Conservation (phyloP, 2,113 vertebrate species). For the Callipepla californica region DNA sequence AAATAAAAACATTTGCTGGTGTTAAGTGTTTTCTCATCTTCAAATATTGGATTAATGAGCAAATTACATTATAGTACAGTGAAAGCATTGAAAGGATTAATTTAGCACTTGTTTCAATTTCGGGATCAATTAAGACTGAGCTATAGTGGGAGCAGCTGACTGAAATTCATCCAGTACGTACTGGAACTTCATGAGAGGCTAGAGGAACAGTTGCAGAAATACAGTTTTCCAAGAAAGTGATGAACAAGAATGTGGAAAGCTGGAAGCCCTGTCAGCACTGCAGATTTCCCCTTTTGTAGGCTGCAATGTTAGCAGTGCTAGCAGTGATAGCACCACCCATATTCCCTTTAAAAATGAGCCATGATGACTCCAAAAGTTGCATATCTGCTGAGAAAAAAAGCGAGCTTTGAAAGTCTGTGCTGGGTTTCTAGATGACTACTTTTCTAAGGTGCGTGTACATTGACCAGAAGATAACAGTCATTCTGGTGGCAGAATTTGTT, state of each 20-base stretch:
- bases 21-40: background rate
- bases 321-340: background rate
- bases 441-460: background rate
- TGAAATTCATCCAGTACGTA: background rate
- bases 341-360: background rate
- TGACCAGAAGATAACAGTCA: background rate
- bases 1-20: background rate
- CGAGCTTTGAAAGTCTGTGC: background rate
- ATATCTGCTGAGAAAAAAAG: background rate
- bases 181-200: background rate
- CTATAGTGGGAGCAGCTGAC: background rate
- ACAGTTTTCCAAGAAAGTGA: background rate
- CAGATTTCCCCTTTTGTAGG: background rate
- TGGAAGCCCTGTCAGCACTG: background rate
- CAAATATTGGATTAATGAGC: conserved; percentile 13
- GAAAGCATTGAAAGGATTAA: background rate
- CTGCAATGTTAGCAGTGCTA: background rate
- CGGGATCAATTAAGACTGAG: background rate
- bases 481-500: background rate
- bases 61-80: background rate
- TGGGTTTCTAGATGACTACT: background rate
- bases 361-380: background rate
- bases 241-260: background rate
- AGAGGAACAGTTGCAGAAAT: background rate
- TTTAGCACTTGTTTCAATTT: background rate